phyloP scores from a whole-genome alignment of 2,888 invertebrate genomes.

The Tinea semifulvella region DNA sequence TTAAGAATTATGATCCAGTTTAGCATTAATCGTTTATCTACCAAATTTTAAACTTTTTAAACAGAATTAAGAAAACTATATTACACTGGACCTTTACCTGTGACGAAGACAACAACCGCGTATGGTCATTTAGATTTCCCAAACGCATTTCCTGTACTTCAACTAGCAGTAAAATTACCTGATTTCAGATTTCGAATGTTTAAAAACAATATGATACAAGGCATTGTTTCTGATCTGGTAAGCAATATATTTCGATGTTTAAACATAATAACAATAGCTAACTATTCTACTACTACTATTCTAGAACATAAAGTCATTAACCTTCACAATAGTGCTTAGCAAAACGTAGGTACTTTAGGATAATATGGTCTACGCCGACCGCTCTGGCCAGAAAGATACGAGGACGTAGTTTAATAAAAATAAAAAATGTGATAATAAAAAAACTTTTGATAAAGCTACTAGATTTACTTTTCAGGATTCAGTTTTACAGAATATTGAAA shows the following conservation, averaged over 20 bases:
- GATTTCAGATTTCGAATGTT: conserved; percentile 74
- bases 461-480: conserved; percentile 26
- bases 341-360: no score
- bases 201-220: conserved; percentile 72
- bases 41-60: conserved; percentile 17
- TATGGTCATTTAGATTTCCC: conserved; percentile 46
- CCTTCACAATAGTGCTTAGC: no score
- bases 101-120: conserved; percentile 24
- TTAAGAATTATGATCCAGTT: background rate
- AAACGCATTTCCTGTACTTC: conserved; percentile 73
- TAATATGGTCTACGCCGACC: no score
- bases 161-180: conserved; percentile 68
- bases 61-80: conserved; percentile 40
- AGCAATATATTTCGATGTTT: conserved; percentile 26
- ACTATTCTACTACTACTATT: no score
- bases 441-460: no score
- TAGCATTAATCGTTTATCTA: background rate
- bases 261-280: no score
- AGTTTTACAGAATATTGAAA: conserved; percentile 27
- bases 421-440: no score
- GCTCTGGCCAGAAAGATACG: no score
- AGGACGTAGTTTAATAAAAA: no score
- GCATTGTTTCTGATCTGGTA: conserved; percentile 70
- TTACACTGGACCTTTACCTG: conserved; percentile 39
- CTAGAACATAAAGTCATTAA: no score